A percentile compares a stretch with the other conserved stretches of the same genome.
Evolutionary conservation across 2,113 vertebrate species (phyloP).

Genomic region (Xenopus laevis): DNA sequence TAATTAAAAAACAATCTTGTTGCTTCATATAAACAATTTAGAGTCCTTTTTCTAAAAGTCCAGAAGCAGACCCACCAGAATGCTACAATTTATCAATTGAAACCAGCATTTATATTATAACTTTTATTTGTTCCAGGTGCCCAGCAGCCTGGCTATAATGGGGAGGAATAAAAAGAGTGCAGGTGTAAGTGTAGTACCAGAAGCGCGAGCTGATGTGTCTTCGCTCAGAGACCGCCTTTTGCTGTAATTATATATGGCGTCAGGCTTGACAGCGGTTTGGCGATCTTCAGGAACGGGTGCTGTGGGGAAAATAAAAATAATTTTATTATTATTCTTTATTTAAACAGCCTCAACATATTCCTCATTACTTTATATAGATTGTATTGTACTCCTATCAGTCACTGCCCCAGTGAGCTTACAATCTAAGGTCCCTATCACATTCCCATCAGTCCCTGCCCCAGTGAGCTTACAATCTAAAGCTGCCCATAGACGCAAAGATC

Average conservation of each 20-base stretch:
- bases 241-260: conserved; percentile 92
- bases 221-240: conserved; percentile 83
- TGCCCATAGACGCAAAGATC: no score
- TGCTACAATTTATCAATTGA: conserved; percentile 19
- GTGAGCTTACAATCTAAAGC: no score
- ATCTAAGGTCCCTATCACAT: no score
- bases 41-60: neutral
- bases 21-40: conserved; percentile 11
- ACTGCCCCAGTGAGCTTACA: no score
- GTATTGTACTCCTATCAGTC: no score
- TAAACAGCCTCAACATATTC: no score
- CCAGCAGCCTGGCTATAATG: neutral
- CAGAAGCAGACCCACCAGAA: neutral
- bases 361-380: no score
- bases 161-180: conserved; percentile 29
- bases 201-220: neutral
- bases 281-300: conserved; percentile 95
- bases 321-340: no score
- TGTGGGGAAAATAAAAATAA: conserved; percentile 49
- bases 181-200: conserved; percentile 23
- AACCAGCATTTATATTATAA: neutral
- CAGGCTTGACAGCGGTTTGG: conserved; percentile 91
- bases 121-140: neutral
- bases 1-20: conserved; percentile 42
- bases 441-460: no score